Base-by-base conservation (phyloP, 2,113 vertebrate genomes). In the Engraulis encrasicolus region DNA sequence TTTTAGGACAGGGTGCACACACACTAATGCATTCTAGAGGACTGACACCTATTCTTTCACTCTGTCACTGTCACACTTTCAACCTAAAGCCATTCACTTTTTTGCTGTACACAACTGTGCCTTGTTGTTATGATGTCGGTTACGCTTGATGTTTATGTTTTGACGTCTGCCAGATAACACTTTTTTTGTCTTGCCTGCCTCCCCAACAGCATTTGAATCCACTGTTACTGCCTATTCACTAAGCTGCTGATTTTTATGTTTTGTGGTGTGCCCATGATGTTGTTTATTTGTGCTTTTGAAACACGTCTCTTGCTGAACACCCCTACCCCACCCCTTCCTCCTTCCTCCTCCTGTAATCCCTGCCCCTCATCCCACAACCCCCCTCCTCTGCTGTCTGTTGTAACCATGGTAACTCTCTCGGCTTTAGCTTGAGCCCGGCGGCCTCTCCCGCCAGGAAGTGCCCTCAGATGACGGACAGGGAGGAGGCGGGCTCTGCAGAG, bases 391-490 rank as follows among this genome's bases (percentile, higher is more conserved):
- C 86, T 84, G 66, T 19, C 83, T 84, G 74, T 81, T 93, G 87
- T 94, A 86, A 88, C 82, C 89, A 91, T 85, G 89, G 80, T 90
- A 79, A 34, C 90, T 95, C 80, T 92, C 89, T 95, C 85, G 92
- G 90, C 92, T 90, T 78, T 89, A 45, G 66, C 87, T 86, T 86
- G 83, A 84, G 89, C 87, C 49, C 92, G 89, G 88, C 87, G 88
- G 85, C 83, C 36, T 80, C 17, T 0, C 91, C 87, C 81, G 80
- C 83, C 86, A 89, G 91, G 87, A 85, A 86, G 77, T 82, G 82
- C 89, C 87, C 86, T 37, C 82, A 84, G 78, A 83, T 83, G 84
- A 88, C 38, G 83, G 82, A 81, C 83, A 87, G 85, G 85, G 87
- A 90, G 80, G 91, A 88, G 89, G 82, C 80, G 79, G 90, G 74